Evolutionary conservation across 37 sponge, comb jelly and placozoan species (phyloP).

Genomic region (Agelas oroides): DNA sequence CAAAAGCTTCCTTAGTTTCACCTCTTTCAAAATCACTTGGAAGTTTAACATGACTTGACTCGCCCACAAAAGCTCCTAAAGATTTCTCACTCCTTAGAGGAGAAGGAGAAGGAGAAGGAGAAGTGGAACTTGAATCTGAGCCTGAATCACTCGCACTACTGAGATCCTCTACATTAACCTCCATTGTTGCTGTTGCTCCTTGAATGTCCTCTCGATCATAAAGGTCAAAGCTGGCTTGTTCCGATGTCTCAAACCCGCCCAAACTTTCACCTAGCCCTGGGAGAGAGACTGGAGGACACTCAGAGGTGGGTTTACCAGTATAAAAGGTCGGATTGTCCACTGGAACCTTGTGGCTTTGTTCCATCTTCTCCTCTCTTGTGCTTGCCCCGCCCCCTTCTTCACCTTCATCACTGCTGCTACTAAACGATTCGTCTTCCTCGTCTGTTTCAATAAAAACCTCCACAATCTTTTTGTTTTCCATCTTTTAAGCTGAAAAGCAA

Average conservation of each 20-base stretch:
- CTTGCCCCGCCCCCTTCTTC: slow-evolving; percentile 3
- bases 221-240: slow-evolving; percentile 19
- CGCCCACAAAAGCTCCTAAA: no score
- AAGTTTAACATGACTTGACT: no score
- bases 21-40: no score
- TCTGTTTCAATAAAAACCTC: slow-evolving; percentile 54
- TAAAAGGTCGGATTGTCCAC: no score
- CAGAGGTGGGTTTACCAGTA: no score
- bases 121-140: not conserved
- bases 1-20: not conserved
- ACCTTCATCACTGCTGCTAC: slow-evolving; percentile 38
- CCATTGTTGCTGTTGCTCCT: not conserved
- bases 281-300: not conserved
- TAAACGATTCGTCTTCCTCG: slow-evolving; percentile 28
- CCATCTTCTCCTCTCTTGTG: no score
- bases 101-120: no score
- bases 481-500: not conserved
- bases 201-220: slow-evolving; percentile 3
- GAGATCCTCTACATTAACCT: not conserved
- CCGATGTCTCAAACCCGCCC: not conserved
- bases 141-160: not conserved
- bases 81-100: no score
- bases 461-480: slow-evolving; percentile 47
- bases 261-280: not conserved
- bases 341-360: no score